A percentile compares a stretch with the other conserved stretches of the same genome.
Conservation (phyloP, 2,888 invertebrate genomes). For the Melanchra persicariae region DNA sequence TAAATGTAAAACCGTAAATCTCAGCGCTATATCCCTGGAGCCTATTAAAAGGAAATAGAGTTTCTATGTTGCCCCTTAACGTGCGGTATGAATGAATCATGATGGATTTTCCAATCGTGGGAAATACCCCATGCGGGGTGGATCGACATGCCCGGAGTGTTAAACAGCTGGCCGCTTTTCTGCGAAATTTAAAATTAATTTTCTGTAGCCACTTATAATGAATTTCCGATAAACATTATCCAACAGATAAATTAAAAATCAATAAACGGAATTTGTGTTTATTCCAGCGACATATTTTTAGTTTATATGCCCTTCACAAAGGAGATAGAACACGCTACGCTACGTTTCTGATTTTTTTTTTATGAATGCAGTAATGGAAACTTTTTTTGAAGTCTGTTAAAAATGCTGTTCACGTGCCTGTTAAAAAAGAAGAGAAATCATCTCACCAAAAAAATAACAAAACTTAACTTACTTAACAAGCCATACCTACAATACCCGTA, state of each 20-base stretch:
- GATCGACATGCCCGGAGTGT: not conserved
- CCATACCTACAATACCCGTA: not conserved
- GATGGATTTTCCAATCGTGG: conserved; percentile 24
- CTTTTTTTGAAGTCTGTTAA: too few species aligned
- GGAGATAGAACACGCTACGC: too few species aligned
- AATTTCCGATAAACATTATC: not conserved
- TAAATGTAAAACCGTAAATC: conserved; percentile 22
- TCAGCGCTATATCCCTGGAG: conserved; percentile 1
- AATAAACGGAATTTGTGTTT: not conserved
- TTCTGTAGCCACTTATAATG: not conserved
- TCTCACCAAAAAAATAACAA: not conserved
- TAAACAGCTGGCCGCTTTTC: not conserved
- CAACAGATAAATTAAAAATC: not conserved
- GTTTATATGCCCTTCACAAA: not conserved
- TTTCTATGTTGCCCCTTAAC: conserved; percentile 14
- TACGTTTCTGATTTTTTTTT: too few species aligned
- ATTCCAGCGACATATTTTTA: not conserved
- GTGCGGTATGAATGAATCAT: conserved; percentile 40
- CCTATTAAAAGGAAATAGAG: conserved; percentile 21
- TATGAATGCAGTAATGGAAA: too few species aligned
- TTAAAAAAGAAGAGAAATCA: not conserved
- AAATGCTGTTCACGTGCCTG: not conserved
- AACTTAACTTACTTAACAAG: conserved; percentile 1
- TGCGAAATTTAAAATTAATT: conserved; percentile 4
- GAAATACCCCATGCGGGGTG: conserved; percentile 18